Conservation (phyloP, 1,140 invertebrate species). For the Drosophila nasuta region DNA sequence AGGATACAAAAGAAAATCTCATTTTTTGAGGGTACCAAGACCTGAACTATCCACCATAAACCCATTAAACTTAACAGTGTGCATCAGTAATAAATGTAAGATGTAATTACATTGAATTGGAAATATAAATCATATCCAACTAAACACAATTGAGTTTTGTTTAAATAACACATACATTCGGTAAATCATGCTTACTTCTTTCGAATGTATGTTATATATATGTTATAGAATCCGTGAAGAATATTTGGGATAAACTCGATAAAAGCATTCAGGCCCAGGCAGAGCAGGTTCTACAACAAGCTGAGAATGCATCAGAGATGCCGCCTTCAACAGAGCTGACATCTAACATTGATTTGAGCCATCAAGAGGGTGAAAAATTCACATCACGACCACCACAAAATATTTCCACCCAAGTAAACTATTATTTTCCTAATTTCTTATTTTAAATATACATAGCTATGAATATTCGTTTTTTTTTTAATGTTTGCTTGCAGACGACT, state of each 20-base stretch:
- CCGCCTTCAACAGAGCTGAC: constrained; percentile 86
- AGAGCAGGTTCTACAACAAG: constrained; percentile 69
- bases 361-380: constrained; percentile 86
- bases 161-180: constrained; percentile 20
- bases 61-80: constrained; percentile 51
- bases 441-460: background rate
- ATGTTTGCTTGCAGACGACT: constrained; percentile 79
- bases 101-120: constrained; percentile 53
- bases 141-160: constrained; percentile 59
- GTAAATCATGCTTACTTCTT: background rate
- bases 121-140: constrained; percentile 52
- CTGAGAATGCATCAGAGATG: constrained; percentile 85
- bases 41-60: constrained; percentile 56
- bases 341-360: background rate
- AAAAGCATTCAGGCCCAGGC: constrained; percentile 82
- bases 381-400: constrained; percentile 94
- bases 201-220: background rate
- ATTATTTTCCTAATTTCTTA: background rate
- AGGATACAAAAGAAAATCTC: constrained; percentile 89
- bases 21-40: constrained; percentile 90
- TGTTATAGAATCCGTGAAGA: constrained; percentile 80
- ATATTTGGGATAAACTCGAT: constrained; percentile 83
- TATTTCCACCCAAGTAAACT: constrained; percentile 92
- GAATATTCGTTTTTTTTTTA: background rate
- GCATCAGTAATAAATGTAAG: constrained; percentile 49